phyloP scores from a whole-genome alignment of 2,113 vertebrate genomes.

The Leptosomus discolor region DNA sequence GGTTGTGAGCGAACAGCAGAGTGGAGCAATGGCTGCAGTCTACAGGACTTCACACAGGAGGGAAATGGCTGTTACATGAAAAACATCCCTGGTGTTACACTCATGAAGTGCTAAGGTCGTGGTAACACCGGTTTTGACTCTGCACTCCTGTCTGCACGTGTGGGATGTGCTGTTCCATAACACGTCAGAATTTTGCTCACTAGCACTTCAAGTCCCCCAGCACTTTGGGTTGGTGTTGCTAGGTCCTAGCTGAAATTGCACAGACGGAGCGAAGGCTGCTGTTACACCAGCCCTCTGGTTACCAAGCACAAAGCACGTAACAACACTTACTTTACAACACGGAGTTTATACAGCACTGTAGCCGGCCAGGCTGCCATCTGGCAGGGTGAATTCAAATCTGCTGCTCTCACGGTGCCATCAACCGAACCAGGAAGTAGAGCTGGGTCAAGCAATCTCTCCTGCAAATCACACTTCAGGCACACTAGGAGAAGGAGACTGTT shows the following conservation, averaged over 20 bases:
- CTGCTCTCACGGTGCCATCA: conserved; percentile 68
- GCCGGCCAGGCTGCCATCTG: conserved; percentile 73
- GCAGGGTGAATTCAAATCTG: conserved; percentile 69
- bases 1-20: neutral
- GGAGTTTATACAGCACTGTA: conserved; percentile 66
- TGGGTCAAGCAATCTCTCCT: conserved; percentile 89
- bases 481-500: conserved; percentile 64
- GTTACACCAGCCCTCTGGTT: neutral
- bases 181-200: neutral
- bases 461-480: conserved; percentile 91
- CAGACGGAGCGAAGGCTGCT: neutral
- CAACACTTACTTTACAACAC: conserved; percentile 80
- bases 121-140: neutral
- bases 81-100: neutral
- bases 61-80: neutral
- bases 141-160: neutral
- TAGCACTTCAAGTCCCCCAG: neutral
- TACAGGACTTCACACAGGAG: neutral
- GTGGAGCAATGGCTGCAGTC: neutral
- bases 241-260: neutral
- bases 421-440: conserved; percentile 75
- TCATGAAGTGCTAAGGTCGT: neutral
- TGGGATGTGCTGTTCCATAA: neutral
- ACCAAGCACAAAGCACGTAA: rapidly evolving
- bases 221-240: neutral